A percentile compares a stretch with the other conserved stretches of the same genome.
phyloP scores from a whole-genome alignment of 2,113 vertebrate species.

The Stercorarius parasiticus region DNA sequence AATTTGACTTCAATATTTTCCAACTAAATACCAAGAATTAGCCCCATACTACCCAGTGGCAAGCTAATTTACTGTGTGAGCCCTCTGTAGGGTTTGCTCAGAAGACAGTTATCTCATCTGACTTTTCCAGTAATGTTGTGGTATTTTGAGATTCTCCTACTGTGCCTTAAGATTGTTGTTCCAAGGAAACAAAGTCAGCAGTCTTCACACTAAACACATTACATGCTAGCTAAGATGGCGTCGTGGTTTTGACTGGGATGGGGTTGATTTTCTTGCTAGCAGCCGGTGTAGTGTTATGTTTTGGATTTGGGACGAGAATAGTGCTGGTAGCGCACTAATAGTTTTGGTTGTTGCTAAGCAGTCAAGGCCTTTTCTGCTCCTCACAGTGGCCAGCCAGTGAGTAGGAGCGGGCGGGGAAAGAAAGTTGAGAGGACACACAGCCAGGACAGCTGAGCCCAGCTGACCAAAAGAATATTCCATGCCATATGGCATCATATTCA shows the following conservation, averaged over 20 bases:
- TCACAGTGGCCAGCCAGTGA: background rate
- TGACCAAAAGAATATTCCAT: background rate
- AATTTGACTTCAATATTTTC: background rate
- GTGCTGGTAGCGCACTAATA: background rate
- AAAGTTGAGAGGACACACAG: background rate
- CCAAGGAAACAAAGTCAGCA: background rate
- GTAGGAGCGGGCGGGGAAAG: too few species aligned
- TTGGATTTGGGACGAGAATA: background rate
- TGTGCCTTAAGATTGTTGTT: background rate
- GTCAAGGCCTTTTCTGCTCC: background rate
- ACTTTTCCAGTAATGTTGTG: background rate
- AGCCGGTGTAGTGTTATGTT: background rate
- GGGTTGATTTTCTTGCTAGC: background rate
- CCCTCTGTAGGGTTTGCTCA: background rate
- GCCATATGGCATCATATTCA: background rate
- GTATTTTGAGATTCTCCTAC: background rate
- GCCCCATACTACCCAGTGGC: fast-evolving
- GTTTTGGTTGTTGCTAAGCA: background rate
- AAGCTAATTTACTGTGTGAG: background rate
- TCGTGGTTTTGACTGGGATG: background rate
- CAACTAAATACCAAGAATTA: background rate
- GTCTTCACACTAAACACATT: background rate
- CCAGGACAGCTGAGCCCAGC: background rate
- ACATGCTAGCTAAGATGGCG: background rate
- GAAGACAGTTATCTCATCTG: background rate